Base-by-base conservation (phyloP, 2,888 invertebrate species). In the Caenorhabditis drosophilae region DNA sequence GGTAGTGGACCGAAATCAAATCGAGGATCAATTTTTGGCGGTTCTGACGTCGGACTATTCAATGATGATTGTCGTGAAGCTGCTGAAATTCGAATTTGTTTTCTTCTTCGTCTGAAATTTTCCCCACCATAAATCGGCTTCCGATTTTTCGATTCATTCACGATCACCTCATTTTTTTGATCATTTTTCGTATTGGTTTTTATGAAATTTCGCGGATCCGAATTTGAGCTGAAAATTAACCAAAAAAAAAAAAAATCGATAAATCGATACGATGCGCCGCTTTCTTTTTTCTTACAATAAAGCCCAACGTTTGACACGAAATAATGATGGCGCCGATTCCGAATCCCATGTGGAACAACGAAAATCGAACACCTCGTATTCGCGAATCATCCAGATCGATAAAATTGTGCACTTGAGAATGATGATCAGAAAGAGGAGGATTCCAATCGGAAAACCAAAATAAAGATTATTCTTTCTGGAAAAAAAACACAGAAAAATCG, bases 281-380 rank as follows among this genome's bases (percentile, higher is more conserved):
- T 12, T 9, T 31, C 12, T 31, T 31, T 9, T 9, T 9, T 52
- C 63, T 63, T 16, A 63, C 63, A 63, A 46, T 15, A 36, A 6
- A 15, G 50, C 22, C 53, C 53, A 63, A 27, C 63, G 31, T 23
- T 46, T 57, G 0, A 49, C 23, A 18, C 63, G n/a, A 9, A 42
- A 42, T 4, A 42, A 23, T 12, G 25, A 23, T 9, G 27, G 12
- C 12, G 16, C 23, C 4, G 42, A 15, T 15, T 27, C 44, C n/a
- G 27, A 27, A 16, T 27, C 20, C 42, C 58, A 58, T 6, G 58
- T 42, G n/a, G 58, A 27, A 18, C 64, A 64, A n/a, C 58, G 58
- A n/a, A 64, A 64, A 42, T 64, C 64, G 20, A 64, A 64, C 2
- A 54, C 51, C 3, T 58, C 64, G 26, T 64, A 58, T 26, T 64